Evolutionary conservation across 1,140 invertebrate genomes (phyloP), one percentile per base, ranked within the genome.

Genomic region (Cotesia chilonis): DNA sequence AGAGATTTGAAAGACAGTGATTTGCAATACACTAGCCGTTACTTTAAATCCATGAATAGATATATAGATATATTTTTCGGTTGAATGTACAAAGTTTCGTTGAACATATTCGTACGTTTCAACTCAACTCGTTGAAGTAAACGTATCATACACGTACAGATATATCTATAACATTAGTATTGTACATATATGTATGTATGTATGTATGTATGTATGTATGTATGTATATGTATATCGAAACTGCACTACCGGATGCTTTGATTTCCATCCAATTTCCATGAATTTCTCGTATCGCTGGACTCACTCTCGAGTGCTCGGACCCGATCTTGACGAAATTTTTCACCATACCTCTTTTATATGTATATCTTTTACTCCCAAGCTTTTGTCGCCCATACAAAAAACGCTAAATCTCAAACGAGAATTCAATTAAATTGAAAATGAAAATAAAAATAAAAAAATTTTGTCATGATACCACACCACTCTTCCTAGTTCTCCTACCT

Each of bases 271-370:
- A 65, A 65, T 65, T 65, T 65, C 63, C 63, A 65, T 65, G 63
- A 65, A 65, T 65, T 65, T 65, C 63, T 65, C 63, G 63, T 65
- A 65, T 65, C 63, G 63, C 63, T 51, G 63, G 63, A 65, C 63
- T 38, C 37, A 47, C 41, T 47, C 41, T 47, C 41, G 60, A 63
- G 37, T 37, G 57, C 57, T 65, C 36, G 63, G 63, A 65, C 63
- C 14, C 37, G 60, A 63, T 63, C 60, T 63, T 63, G 7, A 36
- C 35, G 36, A 63, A 63, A 37, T 63, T 63, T 63, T 63, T 28
- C 28, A 36, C 12, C 60, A 38, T 12, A 37, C 36, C 63, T 37
- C 35, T 47, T 37, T 36, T 37, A n/a, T 47, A 47, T 47, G 5
- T 6, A 47, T 47, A 47, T 20, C 3, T 17, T n/a, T 37, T 65